Percentiles rank a stretch among this genome's conserved stretches.
Evolutionary conservation across 2,888 invertebrate species (phyloP).

Genomic region (Yponomeuta evonymella): DNA sequence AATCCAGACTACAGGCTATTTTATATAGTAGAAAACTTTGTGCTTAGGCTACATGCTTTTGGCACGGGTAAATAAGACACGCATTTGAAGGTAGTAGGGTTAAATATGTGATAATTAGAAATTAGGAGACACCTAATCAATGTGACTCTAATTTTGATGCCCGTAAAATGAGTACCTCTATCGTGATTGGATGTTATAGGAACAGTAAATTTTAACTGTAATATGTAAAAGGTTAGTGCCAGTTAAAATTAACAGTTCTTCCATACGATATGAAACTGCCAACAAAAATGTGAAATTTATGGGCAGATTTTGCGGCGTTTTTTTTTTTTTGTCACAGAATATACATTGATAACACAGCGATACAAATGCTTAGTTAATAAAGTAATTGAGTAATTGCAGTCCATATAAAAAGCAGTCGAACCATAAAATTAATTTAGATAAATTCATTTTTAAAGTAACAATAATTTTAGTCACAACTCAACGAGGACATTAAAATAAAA

Average conservation of each 20-base stretch:
- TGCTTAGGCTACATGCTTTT: conserved; percentile 40
- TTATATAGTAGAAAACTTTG: conserved; percentile 32
- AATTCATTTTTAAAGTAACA: conserved; percentile 1
- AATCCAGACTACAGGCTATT: background rate
- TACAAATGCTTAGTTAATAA: background rate
- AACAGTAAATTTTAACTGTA: conserved; percentile 15
- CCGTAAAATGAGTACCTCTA: too few relatives aligned
- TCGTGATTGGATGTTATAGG: too few relatives aligned
- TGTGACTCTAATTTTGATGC: conserved; percentile 6
- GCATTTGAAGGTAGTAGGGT: conserved; percentile 34
- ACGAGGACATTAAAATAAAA: conserved; percentile 6
- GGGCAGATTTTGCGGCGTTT: too few relatives aligned
- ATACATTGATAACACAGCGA: background rate
- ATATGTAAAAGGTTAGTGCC: too few relatives aligned
- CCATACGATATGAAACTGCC: too few relatives aligned
- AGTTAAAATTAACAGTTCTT: too few relatives aligned
- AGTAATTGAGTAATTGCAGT: conserved; percentile 38
- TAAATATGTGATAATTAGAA: conserved; percentile 17
- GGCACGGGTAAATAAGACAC: conserved; percentile 56
- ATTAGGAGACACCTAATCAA: too few relatives aligned
- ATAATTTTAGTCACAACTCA: conserved; percentile 13
- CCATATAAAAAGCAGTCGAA: conserved; percentile 35
- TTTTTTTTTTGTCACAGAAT: background rate
- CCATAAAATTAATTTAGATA: conserved; percentile 21
- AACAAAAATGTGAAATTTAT: too few relatives aligned